Percentiles rank a stretch among this genome's conserved stretches.
Conservation (phyloP, 64 coral and sea anemone species). For the Porites australiensis region DNA sequence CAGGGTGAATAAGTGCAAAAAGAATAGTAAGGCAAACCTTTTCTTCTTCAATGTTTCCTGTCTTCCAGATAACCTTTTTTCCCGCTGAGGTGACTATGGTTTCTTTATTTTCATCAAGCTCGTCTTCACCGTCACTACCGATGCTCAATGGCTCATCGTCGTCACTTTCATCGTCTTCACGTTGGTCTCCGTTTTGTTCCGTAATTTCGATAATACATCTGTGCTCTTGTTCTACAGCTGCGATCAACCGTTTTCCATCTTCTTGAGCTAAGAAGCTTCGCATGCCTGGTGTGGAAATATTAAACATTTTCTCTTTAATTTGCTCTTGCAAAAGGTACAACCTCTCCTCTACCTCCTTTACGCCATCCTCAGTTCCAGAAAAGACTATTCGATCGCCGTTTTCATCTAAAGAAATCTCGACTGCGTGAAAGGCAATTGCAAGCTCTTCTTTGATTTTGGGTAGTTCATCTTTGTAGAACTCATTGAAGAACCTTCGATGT, state of each 20-base stretch:
- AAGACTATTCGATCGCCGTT: not conserved
- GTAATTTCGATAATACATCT: slow-evolving; percentile 2
- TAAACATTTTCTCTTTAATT: slow-evolving; percentile 21
- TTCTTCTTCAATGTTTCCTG: slow-evolving; percentile 34
- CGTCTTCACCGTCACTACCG: not conserved
- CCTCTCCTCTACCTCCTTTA: slow-evolving; percentile 14
- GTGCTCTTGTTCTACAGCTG: not conserved
- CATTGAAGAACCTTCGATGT: slow-evolving; percentile 22
- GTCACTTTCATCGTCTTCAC: slow-evolving; percentile 25
- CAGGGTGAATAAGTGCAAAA: too few species aligned
- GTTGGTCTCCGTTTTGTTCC: not conserved
- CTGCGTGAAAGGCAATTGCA: not conserved
- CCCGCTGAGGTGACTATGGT: not conserved
- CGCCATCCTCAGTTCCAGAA: slow-evolving; percentile 15
- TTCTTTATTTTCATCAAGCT: slow-evolving; percentile 10
- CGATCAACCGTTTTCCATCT: not conserved
- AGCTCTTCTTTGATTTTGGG: not conserved
- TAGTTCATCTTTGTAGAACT: not conserved
- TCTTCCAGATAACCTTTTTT: slow-evolving; percentile 42
- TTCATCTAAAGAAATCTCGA: slow-evolving; percentile 31
- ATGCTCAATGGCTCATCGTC: not conserved
- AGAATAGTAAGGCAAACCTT: not conserved
- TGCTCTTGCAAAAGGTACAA: slow-evolving; percentile 11
- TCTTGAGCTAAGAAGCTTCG: slow-evolving; percentile 16
- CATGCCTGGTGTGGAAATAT: slow-evolving; percentile 15